Evolutionary conservation across 2,888 invertebrate species (phyloP), one percentile per base, ranked within the genome.

Genomic region (Mongoloraphidia duomilia): DNA sequence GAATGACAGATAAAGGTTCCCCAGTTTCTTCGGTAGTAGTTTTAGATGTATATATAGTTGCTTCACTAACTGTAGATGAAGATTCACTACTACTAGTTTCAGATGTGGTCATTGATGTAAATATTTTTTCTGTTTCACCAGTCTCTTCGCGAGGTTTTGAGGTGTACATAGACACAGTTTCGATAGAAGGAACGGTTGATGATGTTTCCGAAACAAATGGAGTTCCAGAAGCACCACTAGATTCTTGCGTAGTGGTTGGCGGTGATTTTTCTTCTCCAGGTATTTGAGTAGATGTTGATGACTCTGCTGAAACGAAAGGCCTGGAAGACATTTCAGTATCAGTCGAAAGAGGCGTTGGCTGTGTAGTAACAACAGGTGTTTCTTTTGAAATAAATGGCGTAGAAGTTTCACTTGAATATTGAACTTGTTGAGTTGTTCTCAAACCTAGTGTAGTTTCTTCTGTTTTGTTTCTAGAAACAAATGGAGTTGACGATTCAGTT

Each of bases 61-160:
- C 45, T 41, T 48, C 50, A 26, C 47, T 39, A 49, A 46, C 48
- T 49, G 46, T 44, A 17, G 43, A 44, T 41, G 26, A 26, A 26
- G 6, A 26, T 26, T 26, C 26, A 26, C 34, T 37, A 36, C 34
- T 51, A 11, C 12, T 33, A 40, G 45, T 11, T 49, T 46, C 42
- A 37, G 35, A 36, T 38, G 49, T 49, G 51, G 51, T 49, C 45
- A 54, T 53, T 11, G 53, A 50, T 12, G 54, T 56, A 12, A 54
- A 52, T 38, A 52, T 58, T 57, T 26, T 26, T 26, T 26, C 26
- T 3, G 26, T 26, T 6, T 26, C 6, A 26, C 53, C 63, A 63
- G 41, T 50, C 49, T 3, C 62, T 62, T 42, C 61, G 63, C 3
- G 58, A 58, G 1, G 33, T 40, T 37, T 47, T 49, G 9, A 46